Evolutionary conservation across 2,113 vertebrate genomes (phyloP), one percentile per base, ranked within the genome.

Genomic region (Scophthalmus maximus): DNA sequence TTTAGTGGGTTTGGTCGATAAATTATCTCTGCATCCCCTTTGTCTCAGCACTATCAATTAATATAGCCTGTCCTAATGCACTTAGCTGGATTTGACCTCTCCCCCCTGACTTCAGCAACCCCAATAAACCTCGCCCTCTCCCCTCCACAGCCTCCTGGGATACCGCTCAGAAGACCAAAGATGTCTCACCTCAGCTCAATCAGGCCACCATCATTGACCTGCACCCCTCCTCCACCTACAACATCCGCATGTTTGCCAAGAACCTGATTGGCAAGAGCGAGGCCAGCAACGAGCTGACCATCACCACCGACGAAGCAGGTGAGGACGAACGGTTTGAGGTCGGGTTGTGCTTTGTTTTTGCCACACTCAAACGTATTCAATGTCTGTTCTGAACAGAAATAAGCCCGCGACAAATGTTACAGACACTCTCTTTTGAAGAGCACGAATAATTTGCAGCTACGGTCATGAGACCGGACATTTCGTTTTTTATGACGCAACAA

Each of bases 141-240:
- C 73, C 60, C 51, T 42, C 40, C 15, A 70, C 93, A 99, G 98
- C 97, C 87, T 96, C 96, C 63, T 99, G 98, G 98, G 97, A 99
- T 89, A 97, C 96, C 2, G 96, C 97, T 90, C 98, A 99, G 92
- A 97, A 96, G 93, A 99, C 98, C 93, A 98, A 96, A 95, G 98
- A 99, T 34, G 97, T 99, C 83, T 99, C 98, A 34, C 97, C 98
- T 68, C 97, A 98, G 87, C 94, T 99, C 77, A 98, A 99, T 93
- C 97, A 98, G 92, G 98, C 98, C 92, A 99, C 98, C 83, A 99
- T 99, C 93, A 99, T 99, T 40, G 98, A 99, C 83, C 95, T 99
- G 51, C 98, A 99, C 88, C 97, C 98, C 34, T 98, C 98, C 69
- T 98, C 98, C 87, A 97, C 97, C 55, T 99, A 99, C 94, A 98